Base-by-base conservation (phyloP, 2,888 invertebrate genomes). In the Geotrupes spiniger region DNA sequence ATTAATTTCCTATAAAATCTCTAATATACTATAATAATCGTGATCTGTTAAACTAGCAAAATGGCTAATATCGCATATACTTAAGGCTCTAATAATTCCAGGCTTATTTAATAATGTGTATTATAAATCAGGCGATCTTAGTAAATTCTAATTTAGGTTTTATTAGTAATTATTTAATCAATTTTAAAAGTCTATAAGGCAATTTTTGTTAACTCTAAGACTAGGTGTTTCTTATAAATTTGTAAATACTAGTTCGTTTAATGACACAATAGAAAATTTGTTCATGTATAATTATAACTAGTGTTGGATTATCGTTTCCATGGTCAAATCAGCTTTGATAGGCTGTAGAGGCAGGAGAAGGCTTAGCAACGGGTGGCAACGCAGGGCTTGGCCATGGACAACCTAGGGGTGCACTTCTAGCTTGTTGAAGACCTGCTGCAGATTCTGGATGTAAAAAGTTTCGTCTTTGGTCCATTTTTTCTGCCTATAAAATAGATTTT, bases 361-460 rank as follows among this genome's bases (percentile, higher is more conserved):
- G 53, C 42, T 54, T 57, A 15, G 51, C 44, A 46, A 56, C 49
- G 61, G 88, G 86, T 63, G 89, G 76, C 59, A 88, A 81, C 56
- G 87, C 85, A 70, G 88, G 87, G 53, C 84, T 85, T 56, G 89
- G 88, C 89, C 89, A 89, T 52, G 87, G 87, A 68, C 87, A 85
- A 58, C 85, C 80, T 61, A 80, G 78, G 59, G 82, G 73, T n/a
- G 73, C 73, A 56, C 73, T 73, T 44, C 74, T 63, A 21, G 74
- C 71, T 58, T 72, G 71, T 54, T 73, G 73, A 17, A 74, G 60
- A 42, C 73, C 76, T 38, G 87, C 90, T 53, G 92, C 91, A 51
- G 90, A 85, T 69, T 92, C 92, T 37, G 92, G 92, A 74, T 92
- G 92, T 55, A 92, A 79, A 76, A 89, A 92, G 74, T 92, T 90